phyloP scores from a whole-genome alignment of 2,113 vertebrate genomes.

The Lutjanus erythropterus region DNA sequence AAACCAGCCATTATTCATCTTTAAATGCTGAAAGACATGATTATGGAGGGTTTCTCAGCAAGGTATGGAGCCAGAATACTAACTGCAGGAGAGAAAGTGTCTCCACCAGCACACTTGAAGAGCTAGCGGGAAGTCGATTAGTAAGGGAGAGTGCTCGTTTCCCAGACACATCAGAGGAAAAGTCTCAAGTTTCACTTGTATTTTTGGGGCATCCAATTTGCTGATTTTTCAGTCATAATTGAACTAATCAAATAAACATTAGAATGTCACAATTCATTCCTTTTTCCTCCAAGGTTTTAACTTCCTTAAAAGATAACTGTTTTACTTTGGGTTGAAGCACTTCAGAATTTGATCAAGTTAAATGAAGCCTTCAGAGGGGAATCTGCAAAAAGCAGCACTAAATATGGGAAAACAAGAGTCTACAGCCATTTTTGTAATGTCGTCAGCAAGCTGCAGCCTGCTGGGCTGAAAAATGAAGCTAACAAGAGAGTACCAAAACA shows the following conservation, averaged over 20 bases:
- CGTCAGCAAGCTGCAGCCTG: too few species aligned
- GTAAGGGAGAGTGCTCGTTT: not conserved
- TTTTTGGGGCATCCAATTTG: not conserved
- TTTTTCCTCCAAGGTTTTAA: not conserved
- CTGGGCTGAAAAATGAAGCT: too few species aligned
- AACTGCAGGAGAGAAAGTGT: not conserved
- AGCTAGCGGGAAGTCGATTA: not conserved
- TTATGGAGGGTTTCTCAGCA: constrained; percentile 18
- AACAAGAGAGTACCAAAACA: too few species aligned
- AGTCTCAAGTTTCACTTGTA: not conserved
- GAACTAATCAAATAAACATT: not conserved
- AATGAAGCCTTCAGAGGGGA: not conserved
- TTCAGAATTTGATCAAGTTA: not conserved
- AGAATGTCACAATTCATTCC: not conserved
- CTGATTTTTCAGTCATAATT: not conserved
- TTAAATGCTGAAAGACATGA: not conserved
- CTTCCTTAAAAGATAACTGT: not conserved
- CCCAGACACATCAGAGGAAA: not conserved
- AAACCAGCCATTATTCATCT: constrained; percentile 24
- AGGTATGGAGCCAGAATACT: not conserved
- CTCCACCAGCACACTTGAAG: not conserved
- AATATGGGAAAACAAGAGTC: not conserved
- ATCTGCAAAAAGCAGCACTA: not conserved
- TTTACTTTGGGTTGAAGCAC: constrained; percentile 1
- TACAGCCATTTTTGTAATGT: not conserved